Evolutionary conservation across 1,140 invertebrate species (phyloP), one percentile per base, ranked within the genome.

Genomic region (Drosophila sp.): DNA sequence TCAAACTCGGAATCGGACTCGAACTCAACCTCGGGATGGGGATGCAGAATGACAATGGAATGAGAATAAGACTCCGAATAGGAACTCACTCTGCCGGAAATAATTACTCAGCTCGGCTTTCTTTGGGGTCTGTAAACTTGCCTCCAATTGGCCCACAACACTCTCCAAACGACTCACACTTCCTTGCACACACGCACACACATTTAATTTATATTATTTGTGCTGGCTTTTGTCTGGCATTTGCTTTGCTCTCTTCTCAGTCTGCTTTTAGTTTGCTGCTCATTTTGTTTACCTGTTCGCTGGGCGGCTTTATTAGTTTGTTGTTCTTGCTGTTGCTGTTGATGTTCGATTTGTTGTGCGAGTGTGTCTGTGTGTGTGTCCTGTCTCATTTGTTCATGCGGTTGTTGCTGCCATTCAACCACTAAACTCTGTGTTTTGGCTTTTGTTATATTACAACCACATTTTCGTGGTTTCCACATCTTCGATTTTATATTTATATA

Each of bases 161-260:
- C 62, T 8, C 14, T 13, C 41, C 25, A 2, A 38, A 25, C 34
- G 0, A 38, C 70, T 25, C 36, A 25, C 62, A 11, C 32, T 5
- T 43, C 13, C 14, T 8, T 14, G 5, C 34, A 38, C 11, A 32
- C 46, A 18, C 25, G n/a, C 29, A 9, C 50, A 54, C 43, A 64
- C 72, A 87, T 87, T 89, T 89, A 87, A 87, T 87, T 87, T 87
- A 87, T 87, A 89, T 87, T 89, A 89, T 89, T 82, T 82, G 83
- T 72, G 78, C 83, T 89, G 78, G 78, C 82, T 76, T 87, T 81
- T 87, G 75, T 81, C 78, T 72, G 78, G 45, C 70, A 69, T 76
- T 76, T 76, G 29, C 54, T 72, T 41, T 27, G 27, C 67, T 58
- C 59, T 63, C 53, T 45, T 51, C 51, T 5, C 16, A 4, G 6